Evolutionary conservation across 2,888 invertebrate genomes (phyloP).

Genomic region (Corythucha ciliata): DNA sequence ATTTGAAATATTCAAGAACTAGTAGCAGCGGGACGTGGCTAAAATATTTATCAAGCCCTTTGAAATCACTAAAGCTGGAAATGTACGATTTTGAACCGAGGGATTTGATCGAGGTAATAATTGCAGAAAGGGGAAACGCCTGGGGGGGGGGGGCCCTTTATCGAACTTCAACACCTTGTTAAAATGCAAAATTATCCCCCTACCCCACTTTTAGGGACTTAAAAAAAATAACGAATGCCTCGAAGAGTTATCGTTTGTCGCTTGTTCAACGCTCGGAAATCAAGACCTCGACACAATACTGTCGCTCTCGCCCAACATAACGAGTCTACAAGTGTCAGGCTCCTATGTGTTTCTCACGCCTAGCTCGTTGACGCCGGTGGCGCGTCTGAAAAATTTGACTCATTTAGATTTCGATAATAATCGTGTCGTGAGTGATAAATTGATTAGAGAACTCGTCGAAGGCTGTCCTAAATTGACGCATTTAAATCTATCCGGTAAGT

Average conservation of each 20-base stretch:
- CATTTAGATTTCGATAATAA: slow-evolving; percentile 24
- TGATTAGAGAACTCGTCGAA: slow-evolving; percentile 17
- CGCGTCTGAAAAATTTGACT: slow-evolving; percentile 17
- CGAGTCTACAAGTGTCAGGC: slow-evolving; percentile 21
- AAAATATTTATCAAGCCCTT: slow-evolving; percentile 12
- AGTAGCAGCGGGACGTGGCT: slow-evolving; percentile 23
- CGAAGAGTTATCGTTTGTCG: slow-evolving; percentile 21
- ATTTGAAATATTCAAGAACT: slow-evolving; percentile 13
- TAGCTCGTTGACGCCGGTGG: slow-evolving; percentile 12
- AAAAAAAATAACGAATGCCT: slow-evolving; percentile 18
- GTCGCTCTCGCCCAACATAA: slow-evolving; percentile 19
- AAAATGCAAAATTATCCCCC: too few relatives aligned
- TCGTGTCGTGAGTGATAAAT: slow-evolving; percentile 17
- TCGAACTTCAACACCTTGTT: too few relatives aligned
- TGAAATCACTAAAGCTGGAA: slow-evolving; percentile 20
- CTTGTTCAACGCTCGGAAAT: slow-evolving; percentile 20
- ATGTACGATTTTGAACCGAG: slow-evolving; percentile 25
- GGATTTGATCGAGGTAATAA: slow-evolving; percentile 21
- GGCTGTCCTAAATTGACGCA: slow-evolving; percentile 16
- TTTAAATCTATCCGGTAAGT: slow-evolving; percentile 25
- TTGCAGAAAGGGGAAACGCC: too few relatives aligned
- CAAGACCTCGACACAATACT: slow-evolving; percentile 18
- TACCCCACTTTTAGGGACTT: slow-evolving; percentile 26
- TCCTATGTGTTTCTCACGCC: neutral
- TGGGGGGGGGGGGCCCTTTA: too few relatives aligned